Percentiles rank a stretch among this genome's conserved stretches.
Conservation (phyloP, 1,140 invertebrate genomes). For the Stenopsyche tienmushanensis region DNA sequence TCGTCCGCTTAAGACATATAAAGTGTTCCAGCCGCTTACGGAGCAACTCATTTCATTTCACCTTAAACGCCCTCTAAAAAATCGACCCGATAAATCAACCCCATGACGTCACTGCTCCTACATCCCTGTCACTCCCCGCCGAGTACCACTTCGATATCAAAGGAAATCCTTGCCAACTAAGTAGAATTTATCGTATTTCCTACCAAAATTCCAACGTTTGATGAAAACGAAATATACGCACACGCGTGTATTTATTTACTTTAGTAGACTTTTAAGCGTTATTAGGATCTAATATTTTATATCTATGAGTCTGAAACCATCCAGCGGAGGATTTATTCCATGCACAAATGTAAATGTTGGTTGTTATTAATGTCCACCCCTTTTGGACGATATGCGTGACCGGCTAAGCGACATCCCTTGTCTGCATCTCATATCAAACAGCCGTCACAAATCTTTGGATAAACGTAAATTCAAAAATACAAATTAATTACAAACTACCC, state of each 20-base stretch:
- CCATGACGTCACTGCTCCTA: constrained; percentile 13
- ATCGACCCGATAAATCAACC: constrained; percentile 18
- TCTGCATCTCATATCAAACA: constrained; percentile 5
- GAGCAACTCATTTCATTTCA: constrained; percentile 4
- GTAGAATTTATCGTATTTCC: neutral
- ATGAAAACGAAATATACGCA: neutral
- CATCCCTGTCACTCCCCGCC: too few species aligned
- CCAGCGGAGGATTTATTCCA: neutral
- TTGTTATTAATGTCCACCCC: constrained; percentile 17
- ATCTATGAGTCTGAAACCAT: neutral
- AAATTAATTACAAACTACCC: too few species aligned
- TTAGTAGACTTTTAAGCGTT: neutral
- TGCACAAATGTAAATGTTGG: neutral
- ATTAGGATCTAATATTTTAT: neutral
- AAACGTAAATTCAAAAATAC: too few species aligned
- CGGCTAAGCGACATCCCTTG: neutral
- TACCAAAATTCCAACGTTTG: neutral
- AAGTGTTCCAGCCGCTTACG: too few species aligned
- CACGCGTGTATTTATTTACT: neutral
- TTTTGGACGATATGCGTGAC: constrained; percentile 2
- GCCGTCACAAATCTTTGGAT: too few species aligned
- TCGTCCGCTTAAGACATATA: too few species aligned
- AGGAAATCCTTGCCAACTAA: neutral
- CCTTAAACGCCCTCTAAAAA: constrained; percentile 22
- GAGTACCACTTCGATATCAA: neutral